Evolutionary conservation across 1,140 invertebrate genomes (phyloP), one percentile per base, ranked within the genome.

Genomic region (fruit fly (Drosophila melanogaster)): DNA sequence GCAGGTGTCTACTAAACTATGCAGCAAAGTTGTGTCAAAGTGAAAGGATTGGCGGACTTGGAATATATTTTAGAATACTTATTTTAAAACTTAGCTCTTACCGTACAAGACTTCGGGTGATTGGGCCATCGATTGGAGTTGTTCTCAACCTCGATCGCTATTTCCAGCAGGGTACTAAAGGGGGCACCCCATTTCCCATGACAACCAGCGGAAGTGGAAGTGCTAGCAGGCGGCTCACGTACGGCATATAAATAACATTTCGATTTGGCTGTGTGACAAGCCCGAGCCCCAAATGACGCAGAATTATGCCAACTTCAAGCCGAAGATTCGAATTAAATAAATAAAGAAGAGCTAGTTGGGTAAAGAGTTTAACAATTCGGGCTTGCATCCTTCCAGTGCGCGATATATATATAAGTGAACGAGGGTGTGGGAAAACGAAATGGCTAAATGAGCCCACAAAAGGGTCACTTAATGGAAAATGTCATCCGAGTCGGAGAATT

Each of bases 171-270:
- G 59, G 26, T 24, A 44, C 24, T 4, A 11, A 10, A 8, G 14
- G n/a, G 6, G 19, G 2, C 19, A 14, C 19, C 43, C 19, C 19
- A 14, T 46, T 2, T 7, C 24, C 14, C 12, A 3, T 33, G 26
- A 24, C 37, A 62, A 41, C 37, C 17, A 33, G 33, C 50, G 66
- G 66, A 71, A 70, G 51, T 56, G 66, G 66, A 71, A 70, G 51
- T 56, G 67, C 54, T 69, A 15, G 73, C 22, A 60, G 75, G 64
- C 51, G 43, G 67, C 70, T 59, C 83, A 86, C 83, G 83, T 86
- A 87, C 83, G 43, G 79, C 83, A 77, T 87, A 86, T 86, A 86
- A 86, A 86, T 86, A 86, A 87, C 83, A 79, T 86, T 86, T 86
- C 83, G 83, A 86, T 86, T 86, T 86, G 83, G 83, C 79, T 61